These are phyloP conservation scores for Nothobranchius kuhntae DNA, from an alignment of 2,113 vertebrate genomes.

Conservation along the genomic window DNA sequence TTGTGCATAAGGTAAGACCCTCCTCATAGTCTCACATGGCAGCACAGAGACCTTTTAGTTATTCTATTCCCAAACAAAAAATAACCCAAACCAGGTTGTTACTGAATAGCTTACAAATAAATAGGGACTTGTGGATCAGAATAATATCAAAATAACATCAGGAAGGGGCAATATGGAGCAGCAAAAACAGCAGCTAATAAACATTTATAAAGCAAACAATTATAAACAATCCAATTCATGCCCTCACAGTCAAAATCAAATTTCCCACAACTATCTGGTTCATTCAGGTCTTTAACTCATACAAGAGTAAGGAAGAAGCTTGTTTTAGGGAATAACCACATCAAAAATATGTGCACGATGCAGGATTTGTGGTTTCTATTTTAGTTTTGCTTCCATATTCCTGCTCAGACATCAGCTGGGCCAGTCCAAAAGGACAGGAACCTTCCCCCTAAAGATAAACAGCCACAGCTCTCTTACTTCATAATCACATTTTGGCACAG, in stretches of 20 bases:
- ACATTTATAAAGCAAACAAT: conserved; percentile 14
- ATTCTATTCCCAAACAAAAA: background rate
- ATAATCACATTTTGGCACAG: conserved; percentile 55
- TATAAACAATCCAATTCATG: background rate
- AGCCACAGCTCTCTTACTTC: conserved; percentile 19
- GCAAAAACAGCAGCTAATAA: background rate
- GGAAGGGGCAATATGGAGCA: background rate
- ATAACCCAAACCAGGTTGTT: background rate
- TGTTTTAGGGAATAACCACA: background rate
- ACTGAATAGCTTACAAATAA: background rate
- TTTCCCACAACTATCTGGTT: conserved; percentile 44
- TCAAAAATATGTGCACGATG: conserved; percentile 1
- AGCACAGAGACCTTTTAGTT: background rate
- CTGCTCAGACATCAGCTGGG: background rate
- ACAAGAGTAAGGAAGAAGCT: background rate
- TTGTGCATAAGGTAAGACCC: background rate
- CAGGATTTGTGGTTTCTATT: background rate
- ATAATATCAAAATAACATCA: no score
- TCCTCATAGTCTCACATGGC: background rate
- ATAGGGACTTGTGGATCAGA: background rate
- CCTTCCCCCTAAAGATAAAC: conserved; percentile 30
- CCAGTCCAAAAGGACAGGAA: background rate
- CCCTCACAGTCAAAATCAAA: conserved; percentile 45
- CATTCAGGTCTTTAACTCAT: conserved; percentile 29
- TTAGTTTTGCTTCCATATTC: conserved; percentile 1